phyloP scores from a whole-genome alignment of 2,797 vertebrate species.

The Chelonia mydas region DNA sequence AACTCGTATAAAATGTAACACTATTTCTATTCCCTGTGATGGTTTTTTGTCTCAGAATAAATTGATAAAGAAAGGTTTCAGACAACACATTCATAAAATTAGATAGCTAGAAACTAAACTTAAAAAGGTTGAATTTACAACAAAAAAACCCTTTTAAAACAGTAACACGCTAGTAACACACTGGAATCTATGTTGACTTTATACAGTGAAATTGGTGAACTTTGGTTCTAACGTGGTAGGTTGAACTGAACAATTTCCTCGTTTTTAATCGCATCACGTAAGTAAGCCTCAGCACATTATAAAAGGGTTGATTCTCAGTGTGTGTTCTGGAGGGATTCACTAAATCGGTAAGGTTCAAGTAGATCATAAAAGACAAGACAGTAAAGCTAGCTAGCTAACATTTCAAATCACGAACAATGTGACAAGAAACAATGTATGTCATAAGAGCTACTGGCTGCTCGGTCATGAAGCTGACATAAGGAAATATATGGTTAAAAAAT shows the following conservation, averaged over 20 bases:
- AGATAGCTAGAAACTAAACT: neutral
- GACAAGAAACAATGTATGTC: conserved; percentile 4
- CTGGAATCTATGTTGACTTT: neutral
- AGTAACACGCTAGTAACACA: rapidly evolving
- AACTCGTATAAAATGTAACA: neutral
- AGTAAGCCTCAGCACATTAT: neutral
- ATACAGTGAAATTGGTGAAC: neutral
- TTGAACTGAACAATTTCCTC: neutral
- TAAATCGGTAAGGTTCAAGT: conserved; percentile 32
- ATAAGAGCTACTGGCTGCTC: neutral
- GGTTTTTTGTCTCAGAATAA: neutral
- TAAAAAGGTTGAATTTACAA: neutral
- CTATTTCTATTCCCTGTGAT: neutral
- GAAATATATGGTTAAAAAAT: no score
- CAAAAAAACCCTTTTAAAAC: neutral
- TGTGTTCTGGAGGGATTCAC: conserved; percentile 19
- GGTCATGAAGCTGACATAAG: neutral
- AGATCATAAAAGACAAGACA: conserved; percentile 47
- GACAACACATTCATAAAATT: neutral
- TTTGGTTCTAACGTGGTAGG: neutral
- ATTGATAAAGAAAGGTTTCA: neutral
- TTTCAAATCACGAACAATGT: neutral
- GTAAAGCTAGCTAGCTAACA: neutral
- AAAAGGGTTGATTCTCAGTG: conserved; percentile 27
- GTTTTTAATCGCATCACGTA: neutral